These are phyloP conservation scores for Tachypleus tridentatus DNA, from an alignment of 1,140 invertebrate genomes.

Conservation along the genomic window DNA sequence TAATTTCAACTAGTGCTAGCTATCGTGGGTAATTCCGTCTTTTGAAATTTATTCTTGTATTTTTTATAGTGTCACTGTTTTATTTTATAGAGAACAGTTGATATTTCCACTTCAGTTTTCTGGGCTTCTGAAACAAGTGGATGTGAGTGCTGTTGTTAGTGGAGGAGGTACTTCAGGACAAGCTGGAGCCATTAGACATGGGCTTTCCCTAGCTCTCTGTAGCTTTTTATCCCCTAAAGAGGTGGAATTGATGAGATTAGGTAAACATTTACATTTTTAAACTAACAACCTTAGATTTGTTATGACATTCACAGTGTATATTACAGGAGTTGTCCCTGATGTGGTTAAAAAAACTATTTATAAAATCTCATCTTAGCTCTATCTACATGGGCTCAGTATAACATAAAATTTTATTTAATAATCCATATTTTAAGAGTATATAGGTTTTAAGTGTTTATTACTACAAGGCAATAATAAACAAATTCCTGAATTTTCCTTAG, in stretches of 20 bases:
- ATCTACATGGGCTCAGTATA: too few species aligned
- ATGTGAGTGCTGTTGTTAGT: conserved; percentile 54
- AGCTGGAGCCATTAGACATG: conserved; percentile 72
- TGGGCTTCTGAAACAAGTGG: conserved; percentile 59
- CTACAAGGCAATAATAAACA: too few species aligned
- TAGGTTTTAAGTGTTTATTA: too few species aligned
- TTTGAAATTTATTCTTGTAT: conserved; percentile 8
- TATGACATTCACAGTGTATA: too few species aligned
- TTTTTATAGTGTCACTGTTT: too few species aligned
- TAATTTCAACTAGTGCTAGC: background rate
- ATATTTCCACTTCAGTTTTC: conserved; percentile 75
- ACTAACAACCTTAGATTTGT: too few species aligned
- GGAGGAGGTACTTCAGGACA: conserved; percentile 57
- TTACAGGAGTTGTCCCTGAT: too few species aligned
- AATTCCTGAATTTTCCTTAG: too few species aligned
- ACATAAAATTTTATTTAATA: too few species aligned
- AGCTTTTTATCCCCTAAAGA: conserved; percentile 65
- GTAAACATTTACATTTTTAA: conserved; percentile 37
- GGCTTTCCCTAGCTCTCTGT: conserved; percentile 58
- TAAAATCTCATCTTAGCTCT: too few species aligned
- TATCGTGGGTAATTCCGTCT: conserved; percentile 6
- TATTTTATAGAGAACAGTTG: conserved; percentile 42
- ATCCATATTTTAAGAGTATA: too few species aligned
- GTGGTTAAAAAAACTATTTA: too few species aligned
- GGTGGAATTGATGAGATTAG: conserved; percentile 73